Evolutionary conservation across 2,888 invertebrate genomes (phyloP), one percentile per base, ranked within the genome.

Genomic region (Sminthurinus aureus): DNA sequence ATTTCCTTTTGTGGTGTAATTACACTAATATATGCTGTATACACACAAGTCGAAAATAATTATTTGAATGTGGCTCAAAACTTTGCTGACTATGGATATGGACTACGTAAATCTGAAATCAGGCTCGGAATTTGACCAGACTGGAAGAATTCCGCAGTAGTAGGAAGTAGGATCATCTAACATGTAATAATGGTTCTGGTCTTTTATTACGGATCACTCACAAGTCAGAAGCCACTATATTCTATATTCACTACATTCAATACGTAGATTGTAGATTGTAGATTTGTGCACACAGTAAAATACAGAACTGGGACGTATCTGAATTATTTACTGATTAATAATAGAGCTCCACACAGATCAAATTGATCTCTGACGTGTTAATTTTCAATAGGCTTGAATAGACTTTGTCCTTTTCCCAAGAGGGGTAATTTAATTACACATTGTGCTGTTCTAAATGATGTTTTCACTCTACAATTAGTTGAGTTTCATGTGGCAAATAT

Each of bases 351-450:
- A 11, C 52, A 11, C 26, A 64, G 78, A 74, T 71, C 67, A 69
- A 69, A 83, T 71, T 83, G 82, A 78, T 78, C 73, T 79, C 79
- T 79, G 83, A 81, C 80, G 80, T 83, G 83, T 81, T 83, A 83
- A 83, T 83, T 83, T 83, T 83, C 83, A 83, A 81, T 76, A 83
- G 81, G 71, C 77, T 71, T 52, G 71, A 80, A 80, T 80, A 71
- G 52, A 51, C 80, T 80, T 80, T 52, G 71, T 80, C 51, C 20
- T 71, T 71, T 20, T 71, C 80, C 80, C 80, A 18, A 73, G 80
- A 80, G 80, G 71, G 80, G 71, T 80, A 80, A 80, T 80, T 80
- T 80, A 80, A 80, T 80, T 80, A 80, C 51, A 67, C 22, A 38
- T 50, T 69, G 79, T 71, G 20, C 52, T 80, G 50, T 71, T 24